phyloP scores from a whole-genome alignment of 2,113 vertebrate species.

The Pipa parva region DNA sequence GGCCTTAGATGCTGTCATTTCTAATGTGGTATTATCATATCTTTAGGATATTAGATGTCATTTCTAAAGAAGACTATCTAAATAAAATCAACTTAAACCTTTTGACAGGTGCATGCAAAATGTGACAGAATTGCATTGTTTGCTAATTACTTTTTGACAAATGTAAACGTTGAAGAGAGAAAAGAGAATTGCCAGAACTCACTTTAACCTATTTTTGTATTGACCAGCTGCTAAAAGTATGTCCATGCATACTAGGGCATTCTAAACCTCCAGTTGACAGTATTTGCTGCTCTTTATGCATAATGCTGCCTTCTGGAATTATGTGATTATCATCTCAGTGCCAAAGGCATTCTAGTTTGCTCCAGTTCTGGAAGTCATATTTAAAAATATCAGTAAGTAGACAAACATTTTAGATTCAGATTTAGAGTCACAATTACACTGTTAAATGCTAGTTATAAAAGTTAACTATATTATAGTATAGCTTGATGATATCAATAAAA shows the following conservation, averaged over 20 bases:
- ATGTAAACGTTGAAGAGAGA: too few species aligned
- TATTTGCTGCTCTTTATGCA: background rate
- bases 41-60: slow-evolving; percentile 49
- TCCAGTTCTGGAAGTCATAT: background rate
- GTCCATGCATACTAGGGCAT: slow-evolving; percentile 23
- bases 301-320: background rate
- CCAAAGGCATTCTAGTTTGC: background rate
- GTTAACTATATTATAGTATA: too few species aligned
- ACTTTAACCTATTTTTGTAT: too few species aligned
- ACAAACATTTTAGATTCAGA: too few species aligned
- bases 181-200: too few species aligned
- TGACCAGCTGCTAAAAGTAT: too few species aligned
- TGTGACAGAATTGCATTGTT: slow-evolving; percentile 49
- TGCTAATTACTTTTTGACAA: slow-evolving; percentile 57
- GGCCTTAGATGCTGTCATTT: slow-evolving; percentile 61
- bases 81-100: slow-evolving; percentile 64
- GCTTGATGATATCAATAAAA: too few species aligned
- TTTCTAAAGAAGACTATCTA: slow-evolving; percentile 53
- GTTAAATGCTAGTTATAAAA: too few species aligned
- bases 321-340: background rate
- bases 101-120: slow-evolving; percentile 49
- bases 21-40: slow-evolving; percentile 56
- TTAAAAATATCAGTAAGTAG: too few species aligned
- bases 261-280: background rate
- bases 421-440: too few species aligned